Evolutionary conservation across 2,888 invertebrate species (phyloP), one percentile per base, ranked within the genome.

Genomic region (Sinelater perroti): DNA sequence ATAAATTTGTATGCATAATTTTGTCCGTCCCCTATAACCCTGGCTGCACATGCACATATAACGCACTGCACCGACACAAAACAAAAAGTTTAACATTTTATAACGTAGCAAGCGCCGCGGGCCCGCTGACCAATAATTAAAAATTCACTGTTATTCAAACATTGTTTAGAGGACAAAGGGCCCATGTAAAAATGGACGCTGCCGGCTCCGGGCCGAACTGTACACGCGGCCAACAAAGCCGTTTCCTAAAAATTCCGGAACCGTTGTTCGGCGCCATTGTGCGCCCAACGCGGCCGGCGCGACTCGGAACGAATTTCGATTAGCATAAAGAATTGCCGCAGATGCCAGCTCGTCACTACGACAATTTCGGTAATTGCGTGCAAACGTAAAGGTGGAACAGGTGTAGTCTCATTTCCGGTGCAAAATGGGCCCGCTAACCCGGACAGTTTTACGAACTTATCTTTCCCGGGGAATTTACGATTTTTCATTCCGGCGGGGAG

Each of bases 91-190:
- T 67, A 71, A 72, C 73, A 73, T 76, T 74, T 72, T 72, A 75
- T 74, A 73, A 71, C 67, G 72, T 73, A 73, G 72, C 68, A 67
- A 64, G 69, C 67, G 70, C 74, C 62, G 66, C 70, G 72, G 75
- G 71, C 72, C 71, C 72, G 71, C 72, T 74, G 71, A 70, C 66
- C 72, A 70, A 72, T 74, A 72, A 75, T 76, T 74, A 76, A 75
- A 75, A 76, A 75, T 75, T 73, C 69, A 75, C 73, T 73, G 74
- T 74, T 72, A 73, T 74, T 75, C 74, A 72, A 73, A 70, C 72
- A 70, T 54, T 54, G 54, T 54, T 46, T 46, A 17, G 54, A 54
- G 54, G 54, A 54, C 54, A 46, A 54, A 46, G 30, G 7, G 14
- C 40, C 18, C 40, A 24, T 40, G 40, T 40, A 40, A 40, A 40